Base-by-base conservation (phyloP, 2,113 vertebrate species). In the Nyctibius bracteatus region DNA sequence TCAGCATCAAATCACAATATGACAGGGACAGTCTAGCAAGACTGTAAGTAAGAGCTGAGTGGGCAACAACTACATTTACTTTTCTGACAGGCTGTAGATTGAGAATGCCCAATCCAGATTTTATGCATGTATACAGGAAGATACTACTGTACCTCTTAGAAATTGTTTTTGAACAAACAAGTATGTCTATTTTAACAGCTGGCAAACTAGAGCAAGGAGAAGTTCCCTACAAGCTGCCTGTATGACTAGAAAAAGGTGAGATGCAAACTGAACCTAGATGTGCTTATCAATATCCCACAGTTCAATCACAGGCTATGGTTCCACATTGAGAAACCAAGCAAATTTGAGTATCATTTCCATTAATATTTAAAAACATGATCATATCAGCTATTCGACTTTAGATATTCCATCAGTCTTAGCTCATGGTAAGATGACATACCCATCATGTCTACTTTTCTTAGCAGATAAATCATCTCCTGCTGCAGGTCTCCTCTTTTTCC, bases 401-500 rank as follows among this genome's bases (percentile, higher is more conserved):
- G 95, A 37, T 66, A 65, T 41, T 81, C 80, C 90, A 94, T 47
- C 49, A 62, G n/a, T 66, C 67, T 92, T 94, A 92, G 86, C 63
- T 75, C 55, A 78, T 31, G 78, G 88, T 94, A 96, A 94, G 59
- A 75, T 46, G 55, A 97, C 97, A 57, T 99, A 99, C 99, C 99
- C 99, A 97, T 99, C 99, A 94, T 99, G 99, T 91, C 99, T 99
- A 98, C 99, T 99, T 97, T 99, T 99, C 98, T 99, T 99, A 94
- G 99, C 99, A 81, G 99, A 99, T 95, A 99, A 97, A 96, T 99
- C 99, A 96, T 99, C 99, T 97, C 99, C 99, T 93, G 99, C 98
- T 73, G 99, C 99, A 90, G 99, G 99, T 98, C 99, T 99, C 98
- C 99, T 99, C 98, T 99, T 99, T 99, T 99, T 99, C 98, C 99